phyloP scores from a whole-genome alignment of 2,797 vertebrate species.

The Acrossocheilus wenchowensis region DNA sequence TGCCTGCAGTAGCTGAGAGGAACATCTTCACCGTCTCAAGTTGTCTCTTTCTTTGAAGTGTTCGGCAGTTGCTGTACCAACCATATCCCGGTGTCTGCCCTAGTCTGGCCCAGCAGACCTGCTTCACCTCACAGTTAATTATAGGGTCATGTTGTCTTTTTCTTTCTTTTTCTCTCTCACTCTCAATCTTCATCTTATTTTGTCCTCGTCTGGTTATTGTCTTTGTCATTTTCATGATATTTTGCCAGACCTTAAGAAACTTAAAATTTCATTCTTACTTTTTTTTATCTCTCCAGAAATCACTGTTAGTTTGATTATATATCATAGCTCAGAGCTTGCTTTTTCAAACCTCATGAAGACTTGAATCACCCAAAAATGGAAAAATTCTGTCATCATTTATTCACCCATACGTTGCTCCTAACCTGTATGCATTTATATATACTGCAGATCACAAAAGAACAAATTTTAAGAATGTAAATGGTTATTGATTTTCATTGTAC shows the following conservation, averaged over 20 bases:
- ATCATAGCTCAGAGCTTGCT: background rate
- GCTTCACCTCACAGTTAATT: slow-evolving; percentile 28
- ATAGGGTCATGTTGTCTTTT: background rate
- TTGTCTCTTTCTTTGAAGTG: slow-evolving; percentile 27
- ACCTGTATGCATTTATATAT: background rate
- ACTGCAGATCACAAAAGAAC: background rate
- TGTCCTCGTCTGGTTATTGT: background rate
- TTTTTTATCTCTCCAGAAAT: background rate
- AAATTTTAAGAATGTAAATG: background rate
- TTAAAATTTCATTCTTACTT: too few relatives aligned
- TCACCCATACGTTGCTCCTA: background rate
- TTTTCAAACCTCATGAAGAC: background rate
- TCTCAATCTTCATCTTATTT: background rate
- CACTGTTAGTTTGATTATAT: background rate
- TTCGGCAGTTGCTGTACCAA: slow-evolving; percentile 22
- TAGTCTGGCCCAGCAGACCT: slow-evolving; percentile 24
- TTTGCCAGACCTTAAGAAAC: background rate
- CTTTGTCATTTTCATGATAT: background rate
- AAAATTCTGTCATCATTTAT: background rate
- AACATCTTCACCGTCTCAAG: slow-evolving; percentile 33
- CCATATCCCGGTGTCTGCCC: slow-evolving; percentile 18
- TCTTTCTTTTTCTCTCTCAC: background rate
- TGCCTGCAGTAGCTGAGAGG: slow-evolving; percentile 23
- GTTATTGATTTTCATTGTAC: background rate
- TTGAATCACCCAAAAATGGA: too few relatives aligned